Percentiles rank a stretch among this genome's conserved stretches.
Evolutionary conservation across 2,888 invertebrate genomes (phyloP).

Genomic region (Epiblema foenella): DNA sequence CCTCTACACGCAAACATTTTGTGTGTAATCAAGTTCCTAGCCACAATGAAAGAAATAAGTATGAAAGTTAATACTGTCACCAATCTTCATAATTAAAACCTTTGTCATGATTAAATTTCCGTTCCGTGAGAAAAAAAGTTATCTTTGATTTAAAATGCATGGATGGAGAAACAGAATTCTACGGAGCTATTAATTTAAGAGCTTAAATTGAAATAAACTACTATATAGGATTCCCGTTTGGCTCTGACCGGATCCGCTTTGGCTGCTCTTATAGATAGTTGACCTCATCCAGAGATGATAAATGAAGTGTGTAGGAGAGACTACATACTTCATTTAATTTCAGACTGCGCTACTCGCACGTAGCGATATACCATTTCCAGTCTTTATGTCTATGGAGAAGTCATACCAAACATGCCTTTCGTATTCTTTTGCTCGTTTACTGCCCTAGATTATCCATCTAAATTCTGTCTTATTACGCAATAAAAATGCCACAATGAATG

Average conservation of each 20-base stretch:
- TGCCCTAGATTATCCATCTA: conserved; percentile 70
- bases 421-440: conserved; percentile 66
- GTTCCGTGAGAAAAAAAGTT: too few relatives aligned
- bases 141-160: conserved; percentile 1
- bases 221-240: conserved; percentile 25
- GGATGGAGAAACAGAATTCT: neutral
- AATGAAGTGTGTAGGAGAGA: too few relatives aligned
- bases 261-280: conserved; percentile 31
- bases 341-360: conserved; percentile 41
- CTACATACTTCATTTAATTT: conserved; percentile 51
- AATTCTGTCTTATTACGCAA: conserved; percentile 71
- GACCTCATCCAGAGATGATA: too few relatives aligned
- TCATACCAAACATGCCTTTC: conserved; percentile 66
- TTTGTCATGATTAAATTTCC: too few relatives aligned
- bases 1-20: conserved; percentile 54
- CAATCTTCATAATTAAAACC: neutral
- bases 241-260: conserved; percentile 15
- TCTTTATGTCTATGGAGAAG: conserved; percentile 62
- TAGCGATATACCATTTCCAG: conserved; percentile 50
- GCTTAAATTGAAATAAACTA: conserved; percentile 37
- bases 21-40: conserved; percentile 56
- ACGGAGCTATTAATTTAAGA: conserved; percentile 24
- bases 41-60: conserved; percentile 11
- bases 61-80: neutral
- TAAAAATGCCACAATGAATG: conserved; percentile 73